Evolutionary conservation across 2,888 invertebrate genomes (phyloP).

Genomic region (Drosophila peninsularis): DNA sequence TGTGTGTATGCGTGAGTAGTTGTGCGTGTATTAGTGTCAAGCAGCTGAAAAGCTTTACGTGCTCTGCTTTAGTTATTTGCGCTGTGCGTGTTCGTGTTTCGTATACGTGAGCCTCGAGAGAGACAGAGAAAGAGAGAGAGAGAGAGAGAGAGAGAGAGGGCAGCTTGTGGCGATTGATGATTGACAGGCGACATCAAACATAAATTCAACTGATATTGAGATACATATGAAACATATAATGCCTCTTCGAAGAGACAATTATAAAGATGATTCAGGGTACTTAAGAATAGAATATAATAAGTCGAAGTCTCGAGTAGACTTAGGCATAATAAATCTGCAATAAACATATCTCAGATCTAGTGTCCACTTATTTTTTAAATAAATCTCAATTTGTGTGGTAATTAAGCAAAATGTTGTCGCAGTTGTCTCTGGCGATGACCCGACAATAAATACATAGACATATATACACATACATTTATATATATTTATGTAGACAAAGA

Average conservation of each 20-base stretch:
- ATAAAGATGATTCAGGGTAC: background rate
- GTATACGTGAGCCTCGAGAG: background rate
- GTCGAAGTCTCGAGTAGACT: constrained; percentile 1
- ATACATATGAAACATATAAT: background rate
- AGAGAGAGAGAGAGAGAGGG: background rate
- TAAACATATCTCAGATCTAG: constrained; percentile 12
- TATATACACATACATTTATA: background rate
- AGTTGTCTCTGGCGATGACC: constrained; percentile 23
- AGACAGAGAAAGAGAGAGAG: background rate
- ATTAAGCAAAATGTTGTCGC: constrained; percentile 29
- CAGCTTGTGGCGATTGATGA: background rate
- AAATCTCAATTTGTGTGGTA: constrained; percentile 40
- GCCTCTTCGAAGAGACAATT: background rate
- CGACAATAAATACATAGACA: background rate
- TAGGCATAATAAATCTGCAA: background rate
- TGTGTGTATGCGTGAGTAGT: background rate
- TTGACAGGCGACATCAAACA: background rate
- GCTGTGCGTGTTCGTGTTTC: background rate
- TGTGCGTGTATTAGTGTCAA: constrained; percentile 6
- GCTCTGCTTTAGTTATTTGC: background rate
- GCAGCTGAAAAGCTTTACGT: background rate
- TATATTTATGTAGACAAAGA: background rate
- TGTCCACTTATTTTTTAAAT: constrained; percentile 30
- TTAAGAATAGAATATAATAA: background rate
- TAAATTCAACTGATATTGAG: background rate